Evolutionary conservation across 2,888 invertebrate genomes (phyloP).

Genomic region (Lucinisca nassula): DNA sequence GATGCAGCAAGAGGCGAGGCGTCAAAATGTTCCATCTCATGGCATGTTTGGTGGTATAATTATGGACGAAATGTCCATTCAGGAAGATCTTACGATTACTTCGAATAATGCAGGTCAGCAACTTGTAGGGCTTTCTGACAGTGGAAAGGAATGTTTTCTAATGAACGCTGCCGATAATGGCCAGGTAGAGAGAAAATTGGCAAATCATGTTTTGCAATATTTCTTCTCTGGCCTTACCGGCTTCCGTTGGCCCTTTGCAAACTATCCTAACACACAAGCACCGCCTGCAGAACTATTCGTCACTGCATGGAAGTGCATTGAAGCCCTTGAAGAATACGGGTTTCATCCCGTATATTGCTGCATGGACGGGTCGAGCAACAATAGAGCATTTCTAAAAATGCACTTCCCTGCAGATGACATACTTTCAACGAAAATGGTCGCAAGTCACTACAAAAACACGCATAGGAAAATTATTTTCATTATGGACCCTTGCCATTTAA

Average conservation of each 20-base stretch:
- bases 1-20: conserved; percentile 13
- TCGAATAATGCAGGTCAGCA: conserved; percentile 1
- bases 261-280: conserved; percentile 32
- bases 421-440: conserved; percentile 29
- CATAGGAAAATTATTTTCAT: conserved; percentile 34
- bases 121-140: background rate
- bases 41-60: background rate
- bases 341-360: conserved; percentile 25
- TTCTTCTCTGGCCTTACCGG: conserved; percentile 9
- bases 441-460: conserved; percentile 22
- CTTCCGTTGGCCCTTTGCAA: conserved; percentile 38
- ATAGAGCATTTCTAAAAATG: conserved; percentile 43
- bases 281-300: conserved; percentile 26
- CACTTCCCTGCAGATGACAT: conserved; percentile 21
- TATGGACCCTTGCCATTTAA: conserved; percentile 41
- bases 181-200: background rate
- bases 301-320: conserved; percentile 28
- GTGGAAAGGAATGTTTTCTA: background rate
- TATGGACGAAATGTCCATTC: background rate
- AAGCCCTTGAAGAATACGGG: conserved; percentile 7
- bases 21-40: conserved; percentile 24
- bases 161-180: background rate
- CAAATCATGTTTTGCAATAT: conserved; percentile 23
- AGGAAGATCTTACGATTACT: background rate
- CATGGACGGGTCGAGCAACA: conserved; percentile 32